Base-by-base conservation (phyloP, 2,888 invertebrate species). In the Drosophila melanosoma region DNA sequence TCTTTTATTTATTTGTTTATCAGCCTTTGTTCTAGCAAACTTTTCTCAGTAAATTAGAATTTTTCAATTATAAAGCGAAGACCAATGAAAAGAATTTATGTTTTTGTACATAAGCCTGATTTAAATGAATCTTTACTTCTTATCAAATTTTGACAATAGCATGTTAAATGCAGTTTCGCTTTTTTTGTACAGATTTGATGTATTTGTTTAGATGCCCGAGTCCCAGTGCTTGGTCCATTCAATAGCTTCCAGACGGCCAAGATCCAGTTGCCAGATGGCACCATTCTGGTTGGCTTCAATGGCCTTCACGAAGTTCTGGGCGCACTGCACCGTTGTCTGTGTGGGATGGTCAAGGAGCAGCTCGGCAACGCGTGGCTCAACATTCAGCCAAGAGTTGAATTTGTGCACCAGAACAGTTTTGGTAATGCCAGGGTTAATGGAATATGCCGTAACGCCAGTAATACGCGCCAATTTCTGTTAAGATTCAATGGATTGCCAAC, bases 181-280 rank as follows among this genome's bases (percentile, higher is more conserved):
- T 6, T 3, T 3, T 6, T 6, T 23, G 26, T 32, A 26, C 15
- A 17, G 20, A 20, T 23, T 40, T 32, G 15, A 4, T 23, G 49
- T 35, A 33, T 26, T 26, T 45, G 11, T 33, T 83, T 80, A 87
- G 69, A 89, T 83, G 52, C 69, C 57, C 3, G 88, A 87, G 40
- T 84, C 87, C 91, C 91, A 92, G 79, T 91, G 91, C 49, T 72
- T 70, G 26, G 74, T 73, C 76, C 87, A 86, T 17, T 77, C 59
- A 20, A 91, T 77, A 40, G 82, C 57, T 10, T 90, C 81, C 48
- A 91, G 52, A 36, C 81, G 78, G 4, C 90, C 92, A 54, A 90
- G 54, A 59, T 93, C 92, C 59, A 90, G 62, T 54, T 91, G 91
- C 92, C 92, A 93, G 66, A 92, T 87, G 10, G 91, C 91, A 5